phyloP scores from a whole-genome alignment of 2,113 vertebrate species.

The Jacana jacana region DNA sequence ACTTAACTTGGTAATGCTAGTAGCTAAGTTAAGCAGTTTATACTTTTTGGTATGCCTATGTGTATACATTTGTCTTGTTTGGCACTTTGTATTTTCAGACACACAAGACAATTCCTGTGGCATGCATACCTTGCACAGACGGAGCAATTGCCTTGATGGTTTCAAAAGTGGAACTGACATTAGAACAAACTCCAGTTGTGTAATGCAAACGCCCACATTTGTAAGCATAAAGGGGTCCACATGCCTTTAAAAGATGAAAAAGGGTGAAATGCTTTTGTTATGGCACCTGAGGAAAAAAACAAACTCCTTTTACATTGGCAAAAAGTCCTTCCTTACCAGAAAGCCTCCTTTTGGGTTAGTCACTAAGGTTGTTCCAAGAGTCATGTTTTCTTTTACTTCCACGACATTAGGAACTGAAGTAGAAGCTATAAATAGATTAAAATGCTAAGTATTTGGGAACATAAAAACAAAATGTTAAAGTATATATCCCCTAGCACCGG shows the following conservation, averaged over 20 bases:
- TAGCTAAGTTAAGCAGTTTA: constrained; percentile 67
- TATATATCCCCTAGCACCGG: constrained; percentile 21
- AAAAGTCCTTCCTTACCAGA: constrained; percentile 83
- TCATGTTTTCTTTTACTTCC: constrained; percentile 99
- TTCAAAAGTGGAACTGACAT: constrained; percentile 91
- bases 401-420: constrained; percentile 89
- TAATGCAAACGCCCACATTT: constrained; percentile 92
- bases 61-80: constrained; percentile 64
- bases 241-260: constrained; percentile 81
- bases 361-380: constrained; percentile 94
- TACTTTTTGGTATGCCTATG: constrained; percentile 73
- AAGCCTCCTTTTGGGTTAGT: constrained; percentile 94
- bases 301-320: not conserved
- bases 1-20: constrained; percentile 86
- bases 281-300: not conserved
- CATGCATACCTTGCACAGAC: constrained; percentile 82
- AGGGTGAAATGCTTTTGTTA: constrained; percentile 1
- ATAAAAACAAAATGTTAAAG: constrained; percentile 49
- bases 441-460: constrained; percentile 48
- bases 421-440: constrained; percentile 74
- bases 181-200: constrained; percentile 92
- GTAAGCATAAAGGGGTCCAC: constrained; percentile 95
- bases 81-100: constrained; percentile 21
- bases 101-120: not conserved
- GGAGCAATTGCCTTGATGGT: constrained; percentile 87